Evolutionary conservation across 2,113 vertebrate species (phyloP).

Genomic region (Atherinomorus stipes): DNA sequence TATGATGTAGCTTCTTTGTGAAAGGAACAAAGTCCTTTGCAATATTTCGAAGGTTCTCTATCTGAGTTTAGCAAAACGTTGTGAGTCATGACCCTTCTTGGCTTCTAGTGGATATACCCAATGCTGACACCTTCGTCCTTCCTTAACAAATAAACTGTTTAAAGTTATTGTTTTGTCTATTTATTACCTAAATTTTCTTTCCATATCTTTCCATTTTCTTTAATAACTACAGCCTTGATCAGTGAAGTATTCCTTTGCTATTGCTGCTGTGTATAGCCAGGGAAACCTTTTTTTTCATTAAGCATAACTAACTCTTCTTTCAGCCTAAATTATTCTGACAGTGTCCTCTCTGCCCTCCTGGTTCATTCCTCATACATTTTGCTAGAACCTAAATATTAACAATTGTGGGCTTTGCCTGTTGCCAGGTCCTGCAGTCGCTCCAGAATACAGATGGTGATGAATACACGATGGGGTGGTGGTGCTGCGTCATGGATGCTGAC

Average conservation of each 20-base stretch:
- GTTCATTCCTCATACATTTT: slow-evolving; percentile 32
- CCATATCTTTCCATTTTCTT: too few relatives aligned
- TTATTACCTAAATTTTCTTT: too few relatives aligned
- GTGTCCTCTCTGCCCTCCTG: slow-evolving; percentile 40
- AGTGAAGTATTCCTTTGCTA: neutral
- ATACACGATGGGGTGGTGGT: slow-evolving; percentile 60
- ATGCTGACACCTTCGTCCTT: too few relatives aligned
- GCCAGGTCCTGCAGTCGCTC: slow-evolving; percentile 11
- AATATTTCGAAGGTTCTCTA: too few relatives aligned
- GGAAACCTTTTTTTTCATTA: neutral
- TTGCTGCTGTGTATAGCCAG: neutral
- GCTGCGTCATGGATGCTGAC: slow-evolving; percentile 51
- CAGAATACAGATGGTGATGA: slow-evolving; percentile 73
- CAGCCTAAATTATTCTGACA: slow-evolving; percentile 13
- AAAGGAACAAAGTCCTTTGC: too few relatives aligned
- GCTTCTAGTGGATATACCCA: too few relatives aligned
- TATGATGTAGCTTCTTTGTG: too few relatives aligned
- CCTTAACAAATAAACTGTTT: neutral
- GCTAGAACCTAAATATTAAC: slow-evolving; percentile 62
- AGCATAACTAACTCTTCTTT: too few relatives aligned
- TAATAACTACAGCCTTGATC: too few relatives aligned
- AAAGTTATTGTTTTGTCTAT: too few relatives aligned
- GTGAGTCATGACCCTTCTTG: too few relatives aligned
- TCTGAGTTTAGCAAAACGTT: too few relatives aligned
- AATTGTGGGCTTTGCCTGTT: neutral